Evolutionary conservation across 2,888 invertebrate species (phyloP).

Genomic region (Drosophila niveifrons): DNA sequence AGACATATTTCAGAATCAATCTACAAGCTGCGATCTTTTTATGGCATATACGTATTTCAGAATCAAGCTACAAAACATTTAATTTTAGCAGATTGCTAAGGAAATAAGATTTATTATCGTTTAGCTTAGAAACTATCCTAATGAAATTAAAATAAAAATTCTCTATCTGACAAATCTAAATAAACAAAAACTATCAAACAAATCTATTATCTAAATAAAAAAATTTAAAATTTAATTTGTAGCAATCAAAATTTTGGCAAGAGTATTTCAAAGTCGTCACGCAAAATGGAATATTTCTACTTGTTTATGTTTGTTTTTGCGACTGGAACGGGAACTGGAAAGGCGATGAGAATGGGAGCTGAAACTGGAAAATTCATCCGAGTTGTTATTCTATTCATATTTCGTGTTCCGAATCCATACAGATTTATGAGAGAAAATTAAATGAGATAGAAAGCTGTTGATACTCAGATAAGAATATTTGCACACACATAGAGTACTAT

Average conservation of each 20-base stretch:
- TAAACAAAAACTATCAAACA: too few species aligned
- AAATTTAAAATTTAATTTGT: background rate
- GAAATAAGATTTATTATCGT: too few species aligned
- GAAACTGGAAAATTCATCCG: conserved; percentile 17
- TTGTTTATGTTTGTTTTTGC: conserved; percentile 2
- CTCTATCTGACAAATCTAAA: background rate
- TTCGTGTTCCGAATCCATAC: conserved; percentile 6
- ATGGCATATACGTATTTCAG: too few species aligned
- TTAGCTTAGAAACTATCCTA: too few species aligned
- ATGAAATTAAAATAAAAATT: too few species aligned
- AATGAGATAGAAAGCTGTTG: conserved; percentile 4
- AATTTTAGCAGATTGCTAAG: too few species aligned
- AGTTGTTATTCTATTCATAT: conserved; percentile 5
- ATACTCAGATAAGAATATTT: conserved; percentile 10
- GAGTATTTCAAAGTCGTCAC: conserved; percentile 26
- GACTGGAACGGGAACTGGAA: conserved; percentile 35
- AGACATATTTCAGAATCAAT: too few species aligned
- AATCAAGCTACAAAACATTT: too few species aligned
- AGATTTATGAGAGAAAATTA: conserved; percentile 15
- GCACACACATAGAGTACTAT: background rate
- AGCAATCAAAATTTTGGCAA: background rate
- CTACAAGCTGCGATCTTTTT: too few species aligned
- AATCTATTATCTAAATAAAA: too few species aligned
- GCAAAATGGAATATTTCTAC: background rate
- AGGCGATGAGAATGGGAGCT: background rate